Conservation (phyloP, 1,140 invertebrate genomes). For the Stegodyphus mimosarum region DNA sequence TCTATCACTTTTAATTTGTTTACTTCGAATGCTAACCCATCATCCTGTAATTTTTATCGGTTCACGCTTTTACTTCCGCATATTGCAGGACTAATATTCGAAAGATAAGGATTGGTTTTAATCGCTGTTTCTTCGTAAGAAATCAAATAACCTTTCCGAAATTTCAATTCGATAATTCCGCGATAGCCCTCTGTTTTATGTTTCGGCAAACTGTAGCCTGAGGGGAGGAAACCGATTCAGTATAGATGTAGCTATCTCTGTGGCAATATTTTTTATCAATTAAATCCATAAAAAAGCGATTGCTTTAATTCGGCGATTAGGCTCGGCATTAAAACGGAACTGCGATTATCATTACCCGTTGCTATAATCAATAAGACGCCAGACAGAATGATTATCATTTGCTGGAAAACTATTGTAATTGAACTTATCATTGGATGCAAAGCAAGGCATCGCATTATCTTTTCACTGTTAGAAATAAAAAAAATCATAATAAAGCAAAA, state of each 20-base stretch:
- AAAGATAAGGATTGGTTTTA: constrained; percentile 44
- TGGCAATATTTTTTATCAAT: constrained; percentile 41
- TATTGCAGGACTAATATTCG: constrained; percentile 27
- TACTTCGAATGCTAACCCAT: constrained; percentile 11
- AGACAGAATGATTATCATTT: constrained; percentile 45
- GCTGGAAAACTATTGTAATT: constrained; percentile 36
- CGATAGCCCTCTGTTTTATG: constrained; percentile 52
- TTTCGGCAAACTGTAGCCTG: constrained; percentile 18
- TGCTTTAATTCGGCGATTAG: constrained; percentile 43
- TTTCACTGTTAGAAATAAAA: neutral
- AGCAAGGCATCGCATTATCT: constrained; percentile 35
- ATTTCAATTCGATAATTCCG: constrained; percentile 53
- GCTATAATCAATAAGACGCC: constrained; percentile 39
- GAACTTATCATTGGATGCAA: constrained; percentile 39
- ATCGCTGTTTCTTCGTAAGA: constrained; percentile 33
- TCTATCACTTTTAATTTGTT: constrained; percentile 41
- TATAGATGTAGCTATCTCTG: neutral
- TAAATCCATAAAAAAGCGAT: constrained; percentile 22
- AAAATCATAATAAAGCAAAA: neutral
- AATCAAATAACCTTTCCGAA: constrained; percentile 40
- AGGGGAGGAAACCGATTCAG: no score
- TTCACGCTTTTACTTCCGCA: constrained; percentile 4
- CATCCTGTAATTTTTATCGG: constrained; percentile 10
- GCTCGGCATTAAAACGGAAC: constrained; percentile 20
- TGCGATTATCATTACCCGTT: constrained; percentile 26